Base-by-base conservation (phyloP, 2,113 vertebrate genomes). In the Parotia lawesii region DNA sequence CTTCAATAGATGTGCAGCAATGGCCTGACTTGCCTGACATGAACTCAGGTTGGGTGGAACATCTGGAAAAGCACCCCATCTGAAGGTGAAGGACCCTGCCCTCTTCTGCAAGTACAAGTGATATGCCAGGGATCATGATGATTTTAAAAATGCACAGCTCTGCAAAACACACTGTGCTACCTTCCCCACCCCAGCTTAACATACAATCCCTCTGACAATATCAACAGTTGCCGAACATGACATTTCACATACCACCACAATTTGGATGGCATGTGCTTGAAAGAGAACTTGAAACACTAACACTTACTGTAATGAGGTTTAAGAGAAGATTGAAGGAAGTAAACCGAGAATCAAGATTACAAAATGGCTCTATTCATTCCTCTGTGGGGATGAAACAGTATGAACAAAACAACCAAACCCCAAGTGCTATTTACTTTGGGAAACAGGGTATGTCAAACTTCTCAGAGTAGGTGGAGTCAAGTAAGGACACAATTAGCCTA, bases 121-220 rank as follows among this genome's bases (percentile, higher is more conserved):
- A 73, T 72, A 75, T 42, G 87, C 35, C 56, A 82, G 71, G 61
- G 89, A 91, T 95, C 71, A 95, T 0, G 1, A 60, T 37, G 42
- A 80, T 83, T 85, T 65, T 14, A 87, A 95, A 91, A 95, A 92
- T 85, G 91, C 85, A 89, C 24, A 95, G 71, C 81, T 96, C 86
- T 93, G 95, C 92, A 95, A 94, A 92, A 96, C 4, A 44, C 66
- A 72, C 71, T 24, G 65, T 81, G 57, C 67, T 85, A 77, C 81
- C 74, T 89, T 93, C 94, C 89, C 94, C 96, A 90, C 96, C 96
- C 96, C 53, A 87, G 93, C 93, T 96, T 97, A 95, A 87, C 53
- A 70, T 64, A 82, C 71, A 96, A 94, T 92, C 92, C 94, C 87
- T 92, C 75, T 92, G 83, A 94, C 93, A 95, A 75, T 86, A 95